Evolutionary conservation across 1,140 invertebrate species (phyloP).

Genomic region (Trachymyrmex cornetzi): DNA sequence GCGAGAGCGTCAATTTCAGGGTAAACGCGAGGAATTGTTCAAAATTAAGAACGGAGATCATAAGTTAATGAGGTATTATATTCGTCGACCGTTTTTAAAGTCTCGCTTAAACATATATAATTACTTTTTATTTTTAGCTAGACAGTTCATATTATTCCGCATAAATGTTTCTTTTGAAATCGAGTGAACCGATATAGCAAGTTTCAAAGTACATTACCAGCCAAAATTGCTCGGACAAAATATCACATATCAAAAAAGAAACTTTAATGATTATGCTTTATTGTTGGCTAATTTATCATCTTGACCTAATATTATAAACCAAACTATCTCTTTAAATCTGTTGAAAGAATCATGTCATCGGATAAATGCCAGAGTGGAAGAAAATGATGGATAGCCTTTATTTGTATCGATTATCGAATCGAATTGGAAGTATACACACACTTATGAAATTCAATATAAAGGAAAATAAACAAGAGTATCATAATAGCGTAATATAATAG

Average conservation of each 20-base stretch:
- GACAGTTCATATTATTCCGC: background rate
- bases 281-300: constrained; percentile 16
- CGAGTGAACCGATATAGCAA: background rate
- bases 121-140: background rate
- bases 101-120: background rate
- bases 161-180: background rate
- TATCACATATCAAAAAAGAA: background rate
- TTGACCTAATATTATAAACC: constrained; percentile 6
- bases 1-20: constrained; percentile 34
- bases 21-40: constrained; percentile 34
- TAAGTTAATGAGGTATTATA: constrained; percentile 42
- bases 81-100: constrained; percentile 17
- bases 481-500: background rate
- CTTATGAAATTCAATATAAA: constrained; percentile 30
- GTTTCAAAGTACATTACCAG: background rate
- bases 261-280: background rate
- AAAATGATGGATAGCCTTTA: constrained; percentile 17
- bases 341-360: background rate
- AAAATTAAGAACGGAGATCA: constrained; percentile 50
- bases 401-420: background rate
- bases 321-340: background rate
- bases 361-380: background rate
- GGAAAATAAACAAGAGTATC: background rate
- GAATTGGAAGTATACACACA: background rate
- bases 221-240: background rate